Percentiles rank a stretch among this genome's conserved stretches.
Evolutionary conservation across 1,140 invertebrate species (phyloP).

Genomic region (Phymastichus coffea): DNA sequence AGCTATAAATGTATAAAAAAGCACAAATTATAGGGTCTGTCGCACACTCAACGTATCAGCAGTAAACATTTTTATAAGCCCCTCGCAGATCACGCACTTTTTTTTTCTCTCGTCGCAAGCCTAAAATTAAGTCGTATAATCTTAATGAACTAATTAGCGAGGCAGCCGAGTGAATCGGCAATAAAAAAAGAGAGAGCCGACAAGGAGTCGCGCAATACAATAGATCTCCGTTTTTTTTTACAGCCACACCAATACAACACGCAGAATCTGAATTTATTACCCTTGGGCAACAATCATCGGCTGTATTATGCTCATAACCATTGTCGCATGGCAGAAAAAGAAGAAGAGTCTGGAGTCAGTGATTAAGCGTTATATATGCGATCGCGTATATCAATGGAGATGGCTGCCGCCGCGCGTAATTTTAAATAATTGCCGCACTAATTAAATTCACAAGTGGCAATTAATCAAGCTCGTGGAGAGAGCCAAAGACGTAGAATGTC

Average conservation of each 20-base stretch:
- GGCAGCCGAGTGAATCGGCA: neutral
- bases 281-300: neutral
- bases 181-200: conserved; percentile 1
- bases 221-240: conserved; percentile 36
- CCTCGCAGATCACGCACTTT: too few relatives aligned
- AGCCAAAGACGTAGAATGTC: conserved; percentile 14
- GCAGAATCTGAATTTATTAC: conserved; percentile 14
- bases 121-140: conserved; percentile 12
- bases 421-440: conserved; percentile 29
- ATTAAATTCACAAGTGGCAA: conserved; percentile 29
- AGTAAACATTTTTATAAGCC: too few relatives aligned
- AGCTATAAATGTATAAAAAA: too few relatives aligned
- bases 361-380: conserved; percentile 10
- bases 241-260: neutral
- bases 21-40: too few relatives aligned
- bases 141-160: conserved; percentile 22
- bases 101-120: neutral
- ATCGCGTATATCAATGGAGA: conserved; percentile 27
- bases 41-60: too few relatives aligned
- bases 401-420: conserved; percentile 14
- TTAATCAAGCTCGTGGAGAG: conserved; percentile 21
- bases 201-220: neutral
- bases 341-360: neutral
- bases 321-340: neutral
- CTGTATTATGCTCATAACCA: neutral